phyloP scores from a whole-genome alignment of 2,888 invertebrate species.

The Diarsia brunnea region DNA sequence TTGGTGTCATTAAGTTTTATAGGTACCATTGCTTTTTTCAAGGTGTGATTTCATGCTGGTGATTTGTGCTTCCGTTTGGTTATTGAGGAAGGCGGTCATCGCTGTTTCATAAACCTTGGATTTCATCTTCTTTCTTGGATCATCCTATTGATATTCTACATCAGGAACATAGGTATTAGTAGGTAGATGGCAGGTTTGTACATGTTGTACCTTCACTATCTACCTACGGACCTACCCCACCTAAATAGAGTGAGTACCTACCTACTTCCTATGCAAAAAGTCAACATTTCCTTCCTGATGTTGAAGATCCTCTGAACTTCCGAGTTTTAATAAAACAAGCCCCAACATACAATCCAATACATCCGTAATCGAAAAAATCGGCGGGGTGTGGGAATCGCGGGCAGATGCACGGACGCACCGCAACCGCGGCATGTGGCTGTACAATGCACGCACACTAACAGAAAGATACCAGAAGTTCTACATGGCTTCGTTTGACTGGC shows the following conservation, averaged over 20 bases:
- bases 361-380: conserved; percentile 71
- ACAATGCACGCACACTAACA: conserved; percentile 34
- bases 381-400: conserved; percentile 83
- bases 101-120: not conserved
- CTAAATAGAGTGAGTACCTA: not conserved
- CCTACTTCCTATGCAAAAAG: not conserved
- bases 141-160: not conserved
- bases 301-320: conserved; percentile 34
- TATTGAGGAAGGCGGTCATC: not conserved
- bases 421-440: conserved; percentile 77
- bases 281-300: conserved; percentile 6
- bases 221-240: too few species aligned
- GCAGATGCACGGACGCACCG: conserved; percentile 81
- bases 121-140: too few species aligned
- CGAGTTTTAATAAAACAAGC: conserved; percentile 48
- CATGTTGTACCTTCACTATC: too few species aligned
- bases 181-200: too few species aligned
- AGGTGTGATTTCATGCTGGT: not conserved
- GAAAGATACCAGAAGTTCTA: conserved; percentile 36
- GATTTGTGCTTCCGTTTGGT: conserved; percentile 6
- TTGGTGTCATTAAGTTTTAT: conserved; percentile 25
- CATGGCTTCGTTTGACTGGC: too few species aligned
- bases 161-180: too few species aligned
- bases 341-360: conserved; percentile 40
- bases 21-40: conserved; percentile 1